These are phyloP conservation scores for Hylaeus volcanicus DNA, from an alignment of 1,140 invertebrate genomes.

Conservation along the genomic window DNA sequence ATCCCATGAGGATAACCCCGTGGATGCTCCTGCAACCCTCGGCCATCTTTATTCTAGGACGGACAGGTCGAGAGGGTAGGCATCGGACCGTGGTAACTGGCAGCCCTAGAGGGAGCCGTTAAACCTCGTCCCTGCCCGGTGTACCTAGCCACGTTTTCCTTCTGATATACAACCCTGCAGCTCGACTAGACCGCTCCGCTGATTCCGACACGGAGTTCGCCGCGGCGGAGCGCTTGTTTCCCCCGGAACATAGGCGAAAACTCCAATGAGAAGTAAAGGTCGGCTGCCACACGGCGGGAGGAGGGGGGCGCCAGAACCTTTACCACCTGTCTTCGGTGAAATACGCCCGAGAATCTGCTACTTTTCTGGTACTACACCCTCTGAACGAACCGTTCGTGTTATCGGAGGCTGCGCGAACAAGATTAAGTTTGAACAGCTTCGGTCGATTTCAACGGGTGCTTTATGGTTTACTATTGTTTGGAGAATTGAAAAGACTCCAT, in stretches of 20 bases:
- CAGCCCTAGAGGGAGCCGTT: slow-evolving; percentile 79
- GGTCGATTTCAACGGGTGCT: not conserved
- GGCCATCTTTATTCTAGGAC: slow-evolving; percentile 79
- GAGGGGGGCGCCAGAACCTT: slow-evolving; percentile 2
- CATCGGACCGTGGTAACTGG: slow-evolving; percentile 80
- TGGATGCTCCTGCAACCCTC: slow-evolving; percentile 67
- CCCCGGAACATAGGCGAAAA: slow-evolving; percentile 54
- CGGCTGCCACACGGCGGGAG: not conserved
- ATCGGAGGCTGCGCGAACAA: not conserved
- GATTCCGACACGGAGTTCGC: slow-evolving; percentile 68
- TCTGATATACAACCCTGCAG: slow-evolving; percentile 76
- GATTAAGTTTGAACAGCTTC: not conserved
- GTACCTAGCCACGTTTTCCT: slow-evolving; percentile 60
- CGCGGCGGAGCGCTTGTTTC: slow-evolving; percentile 53
- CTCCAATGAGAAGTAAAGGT: slow-evolving; percentile 59
- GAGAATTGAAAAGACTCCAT: too few relatives aligned
- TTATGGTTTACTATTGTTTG: too few relatives aligned
- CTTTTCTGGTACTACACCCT: slow-evolving; percentile 26
- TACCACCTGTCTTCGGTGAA: slow-evolving; percentile 46
- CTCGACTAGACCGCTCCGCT: slow-evolving; percentile 65
- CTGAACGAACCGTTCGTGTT: not conserved
- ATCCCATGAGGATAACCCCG: slow-evolving; percentile 69
- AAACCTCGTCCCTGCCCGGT: slow-evolving; percentile 72
- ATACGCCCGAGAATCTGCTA: slow-evolving; percentile 51
- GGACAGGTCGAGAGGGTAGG: slow-evolving; percentile 79